Percentiles rank a stretch among this genome's conserved stretches.
These are phyloP conservation scores for Oophaga pumilio DNA, from an alignment of 2,113 vertebrate species.

Conservation along the genomic window DNA sequence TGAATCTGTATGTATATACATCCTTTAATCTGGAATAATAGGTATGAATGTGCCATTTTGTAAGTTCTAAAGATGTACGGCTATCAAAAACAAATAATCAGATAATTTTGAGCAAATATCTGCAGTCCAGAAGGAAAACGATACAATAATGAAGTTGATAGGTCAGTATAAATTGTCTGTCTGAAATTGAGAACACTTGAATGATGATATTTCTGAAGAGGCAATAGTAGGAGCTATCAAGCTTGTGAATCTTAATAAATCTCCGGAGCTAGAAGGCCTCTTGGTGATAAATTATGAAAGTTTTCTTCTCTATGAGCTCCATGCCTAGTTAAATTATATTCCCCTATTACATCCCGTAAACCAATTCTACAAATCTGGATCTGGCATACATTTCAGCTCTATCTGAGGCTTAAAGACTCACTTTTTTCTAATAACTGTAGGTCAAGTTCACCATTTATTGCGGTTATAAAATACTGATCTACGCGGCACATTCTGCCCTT, in stretches of 20 bases:
- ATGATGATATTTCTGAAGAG: constrained; percentile 21
- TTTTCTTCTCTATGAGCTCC: background rate
- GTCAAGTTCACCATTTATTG: background rate
- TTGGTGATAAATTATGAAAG: constrained; percentile 24
- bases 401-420: background rate
- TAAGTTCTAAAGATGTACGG: too few relatives aligned
- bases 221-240: constrained; percentile 1
- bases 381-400: background rate
- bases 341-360: background rate
- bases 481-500: background rate
- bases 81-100: too few relatives aligned
- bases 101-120: background rate
- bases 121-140: background rate
- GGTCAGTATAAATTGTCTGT: constrained; percentile 14
- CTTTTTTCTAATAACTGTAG: background rate
- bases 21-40: too few relatives aligned
- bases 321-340: constrained; percentile 19
- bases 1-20: too few relatives aligned
- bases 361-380: background rate
- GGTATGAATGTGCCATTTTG: too few relatives aligned
- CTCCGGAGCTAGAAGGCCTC: background rate
- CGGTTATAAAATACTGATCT: constrained; percentile 3
- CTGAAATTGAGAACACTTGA: background rate
- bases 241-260: constrained; percentile 17
- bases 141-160: background rate